phyloP scores from a whole-genome alignment of 1,140 invertebrate species.

The Anagrus nilaparvatae region DNA sequence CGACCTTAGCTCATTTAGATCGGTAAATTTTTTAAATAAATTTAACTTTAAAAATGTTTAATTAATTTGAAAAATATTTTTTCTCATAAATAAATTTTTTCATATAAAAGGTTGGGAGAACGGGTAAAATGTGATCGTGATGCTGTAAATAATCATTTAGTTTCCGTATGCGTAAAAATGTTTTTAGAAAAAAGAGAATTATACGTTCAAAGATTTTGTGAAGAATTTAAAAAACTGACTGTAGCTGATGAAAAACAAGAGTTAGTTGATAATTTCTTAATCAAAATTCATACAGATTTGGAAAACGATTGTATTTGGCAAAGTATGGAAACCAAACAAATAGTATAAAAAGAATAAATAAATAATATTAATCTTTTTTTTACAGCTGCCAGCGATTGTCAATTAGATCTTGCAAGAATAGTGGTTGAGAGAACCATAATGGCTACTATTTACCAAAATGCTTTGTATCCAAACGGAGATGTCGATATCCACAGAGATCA shows the following conservation, averaged over 20 bases:
- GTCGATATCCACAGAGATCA: slow-evolving; percentile 87
- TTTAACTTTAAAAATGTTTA: background rate
- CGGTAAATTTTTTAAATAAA: slow-evolving; percentile 40
- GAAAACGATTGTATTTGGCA: slow-evolving; percentile 61
- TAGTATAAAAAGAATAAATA: background rate
- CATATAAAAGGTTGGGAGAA: slow-evolving; percentile 45
- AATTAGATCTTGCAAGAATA: slow-evolving; percentile 57
- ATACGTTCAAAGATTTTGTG: slow-evolving; percentile 56
- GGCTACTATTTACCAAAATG: slow-evolving; percentile 81
- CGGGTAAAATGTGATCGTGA: slow-evolving; percentile 58
- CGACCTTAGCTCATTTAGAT: slow-evolving; percentile 69
- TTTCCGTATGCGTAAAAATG: slow-evolving; percentile 66
- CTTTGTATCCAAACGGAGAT: slow-evolving; percentile 94
- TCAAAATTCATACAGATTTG: slow-evolving; percentile 46
- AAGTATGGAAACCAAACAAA: slow-evolving; percentile 35
- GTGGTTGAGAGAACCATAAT: slow-evolving; percentile 77
- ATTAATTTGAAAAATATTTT: background rate
- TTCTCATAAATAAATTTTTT: slow-evolving; percentile 14
- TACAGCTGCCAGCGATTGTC: slow-evolving; percentile 52
- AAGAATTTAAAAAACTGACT: slow-evolving; percentile 64
- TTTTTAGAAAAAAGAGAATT: slow-evolving; percentile 67
- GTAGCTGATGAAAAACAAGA: slow-evolving; percentile 76
- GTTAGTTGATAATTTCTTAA: slow-evolving; percentile 55
- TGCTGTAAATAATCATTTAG: slow-evolving; percentile 67
- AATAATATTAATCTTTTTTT: slow-evolving; percentile 12